These are phyloP conservation scores for Dascillus cervinus DNA, from an alignment of 2,888 invertebrate species.

Conservation along the genomic window DNA sequence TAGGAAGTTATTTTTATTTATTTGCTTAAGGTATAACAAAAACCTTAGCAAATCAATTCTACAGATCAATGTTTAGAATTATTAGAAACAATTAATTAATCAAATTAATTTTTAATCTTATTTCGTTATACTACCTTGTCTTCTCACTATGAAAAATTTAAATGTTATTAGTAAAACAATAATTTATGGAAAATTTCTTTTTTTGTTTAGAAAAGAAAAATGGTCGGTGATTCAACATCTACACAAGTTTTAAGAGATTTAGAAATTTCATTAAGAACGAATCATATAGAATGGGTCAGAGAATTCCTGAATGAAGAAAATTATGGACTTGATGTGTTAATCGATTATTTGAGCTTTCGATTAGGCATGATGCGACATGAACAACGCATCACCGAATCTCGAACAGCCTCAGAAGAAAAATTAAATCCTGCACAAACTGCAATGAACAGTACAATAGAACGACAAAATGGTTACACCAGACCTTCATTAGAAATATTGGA, in stretches of 20 bases:
- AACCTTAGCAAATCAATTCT: no score
- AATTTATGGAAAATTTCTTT: no score
- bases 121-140: no score
- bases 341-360: constrained; percentile 94
- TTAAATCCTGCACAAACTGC: constrained; percentile 45
- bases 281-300: constrained; percentile 99
- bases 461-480: constrained; percentile 26
- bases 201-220: constrained; percentile 86
- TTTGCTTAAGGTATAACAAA: no score
- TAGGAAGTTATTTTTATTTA: no score
- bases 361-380: constrained; percentile 91
- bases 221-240: constrained; percentile 94
- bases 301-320: constrained; percentile 96
- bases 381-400: constrained; percentile 69
- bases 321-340: constrained; percentile 91
- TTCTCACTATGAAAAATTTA: no score
- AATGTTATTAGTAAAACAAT: no score
- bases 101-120: no score
- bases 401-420: constrained; percentile 70
- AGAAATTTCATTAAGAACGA: constrained; percentile 97
- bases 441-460: constrained; percentile 16
- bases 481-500: constrained; percentile 49
- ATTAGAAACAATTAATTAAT: no score
- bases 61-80: no score
- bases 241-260: constrained; percentile 97